phyloP scores from a whole-genome alignment of 2,113 vertebrate genomes.

The Prunella fulvescens region DNA sequence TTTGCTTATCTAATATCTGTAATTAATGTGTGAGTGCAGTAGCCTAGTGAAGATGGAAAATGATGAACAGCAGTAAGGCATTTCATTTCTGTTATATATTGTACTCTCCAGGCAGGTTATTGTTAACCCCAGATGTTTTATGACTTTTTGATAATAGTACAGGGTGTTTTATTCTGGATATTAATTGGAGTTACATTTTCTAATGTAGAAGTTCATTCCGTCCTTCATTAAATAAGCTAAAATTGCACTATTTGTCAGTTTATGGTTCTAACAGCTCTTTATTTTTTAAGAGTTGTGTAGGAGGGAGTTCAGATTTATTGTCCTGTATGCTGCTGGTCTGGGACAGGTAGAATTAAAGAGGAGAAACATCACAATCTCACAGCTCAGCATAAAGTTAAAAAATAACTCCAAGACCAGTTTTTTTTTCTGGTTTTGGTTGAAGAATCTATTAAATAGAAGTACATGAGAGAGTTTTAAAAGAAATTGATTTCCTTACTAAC shows the following conservation, averaged over 20 bases:
- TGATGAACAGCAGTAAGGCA: background rate
- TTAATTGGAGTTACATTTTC: constrained; percentile 2
- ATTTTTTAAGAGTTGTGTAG: background rate
- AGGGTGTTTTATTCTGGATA: constrained; percentile 13
- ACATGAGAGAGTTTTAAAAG: constrained; percentile 30
- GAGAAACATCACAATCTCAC: background rate
- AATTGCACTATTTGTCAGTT: background rate
- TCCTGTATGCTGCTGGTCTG: background rate
- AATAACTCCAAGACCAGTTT: background rate
- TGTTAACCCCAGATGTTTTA: constrained; percentile 41
- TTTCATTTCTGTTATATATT: background rate
- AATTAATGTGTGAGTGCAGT: background rate
- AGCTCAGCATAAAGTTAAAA: background rate
- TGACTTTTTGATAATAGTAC: background rate
- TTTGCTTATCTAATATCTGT: constrained; percentile 28
- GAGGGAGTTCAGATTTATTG: background rate
- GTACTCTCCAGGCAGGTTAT: background rate
- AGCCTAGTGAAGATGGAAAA: background rate
- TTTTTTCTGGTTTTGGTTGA: background rate
- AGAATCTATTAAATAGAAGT: constrained; percentile 12
- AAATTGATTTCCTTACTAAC: constrained; percentile 54
- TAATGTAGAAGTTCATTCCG: background rate
- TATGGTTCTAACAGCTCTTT: background rate
- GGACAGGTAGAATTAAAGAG: background rate
- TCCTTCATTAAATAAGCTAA: background rate